phyloP scores from a whole-genome alignment of 1,140 invertebrate genomes.

The Nebria ingens region DNA sequence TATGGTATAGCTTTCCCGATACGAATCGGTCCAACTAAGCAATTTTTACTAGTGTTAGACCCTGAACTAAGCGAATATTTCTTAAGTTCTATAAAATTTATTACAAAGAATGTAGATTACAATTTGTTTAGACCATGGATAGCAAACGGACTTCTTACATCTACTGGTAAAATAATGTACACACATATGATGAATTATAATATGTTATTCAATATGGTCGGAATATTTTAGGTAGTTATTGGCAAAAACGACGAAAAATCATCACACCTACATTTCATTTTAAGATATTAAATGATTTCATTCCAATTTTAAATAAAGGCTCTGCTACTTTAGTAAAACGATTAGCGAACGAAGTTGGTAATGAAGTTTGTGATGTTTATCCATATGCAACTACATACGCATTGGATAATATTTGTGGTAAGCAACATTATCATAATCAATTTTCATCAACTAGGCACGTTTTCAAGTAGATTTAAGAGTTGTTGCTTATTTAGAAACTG shows the following conservation, averaged over 20 bases:
- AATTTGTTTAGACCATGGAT: background rate
- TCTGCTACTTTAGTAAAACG: slow-evolving; percentile 51
- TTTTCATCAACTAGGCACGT: too few relatives aligned
- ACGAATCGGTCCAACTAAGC: background rate
- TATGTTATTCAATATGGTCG: background rate
- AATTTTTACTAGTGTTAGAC: background rate
- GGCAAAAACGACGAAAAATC: slow-evolving; percentile 50
- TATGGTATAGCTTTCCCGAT: too few relatives aligned
- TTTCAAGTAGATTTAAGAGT: too few relatives aligned
- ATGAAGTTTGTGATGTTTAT: slow-evolving; percentile 55
- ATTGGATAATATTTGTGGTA: slow-evolving; percentile 82
- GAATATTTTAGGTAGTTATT: slow-evolving; percentile 52
- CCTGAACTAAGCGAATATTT: background rate
- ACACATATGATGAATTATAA: background rate
- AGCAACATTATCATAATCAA: slow-evolving; percentile 25
- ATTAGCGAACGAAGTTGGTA: slow-evolving; percentile 45
- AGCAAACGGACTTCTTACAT: background rate
- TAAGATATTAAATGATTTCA: slow-evolving; percentile 72
- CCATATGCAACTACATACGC: slow-evolving; percentile 61
- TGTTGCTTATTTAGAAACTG: too few relatives aligned
- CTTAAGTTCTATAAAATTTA: background rate
- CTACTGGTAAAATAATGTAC: background rate
- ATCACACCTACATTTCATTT: slow-evolving; percentile 85
- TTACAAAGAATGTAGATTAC: background rate
- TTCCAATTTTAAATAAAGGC: slow-evolving; percentile 71